Base-by-base conservation (phyloP, 2,797 vertebrate genomes). In the Channa striata region DNA sequence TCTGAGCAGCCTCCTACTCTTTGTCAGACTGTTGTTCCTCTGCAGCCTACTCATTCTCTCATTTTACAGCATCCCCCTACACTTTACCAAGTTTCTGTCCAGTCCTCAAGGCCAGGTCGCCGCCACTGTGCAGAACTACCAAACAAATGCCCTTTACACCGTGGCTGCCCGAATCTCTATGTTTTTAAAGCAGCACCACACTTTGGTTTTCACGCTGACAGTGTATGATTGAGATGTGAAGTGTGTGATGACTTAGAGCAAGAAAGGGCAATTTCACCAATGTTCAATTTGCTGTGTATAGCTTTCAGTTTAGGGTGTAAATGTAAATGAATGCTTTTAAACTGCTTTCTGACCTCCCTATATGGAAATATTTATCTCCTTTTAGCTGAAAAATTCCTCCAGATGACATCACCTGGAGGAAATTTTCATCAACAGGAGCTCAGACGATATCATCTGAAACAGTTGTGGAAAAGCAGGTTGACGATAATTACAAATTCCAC, bases 1-100 rank as follows among this genome's bases (percentile, higher is more conserved):
- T 74, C 25, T 44, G 19, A 59, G 58, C 49, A 79, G 9, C 81
- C 71, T 81, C 84, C 68, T 61, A 81, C 85, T 82, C 62, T 53
- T 74, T 59, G 48, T 79, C 57, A 80, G 80, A 84, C 59, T 60
- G 77, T 75, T 88, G 74, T 68, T 74, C 51, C 20, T 69, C 23
- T 60, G 47, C 71, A 61, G 19, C 71, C 74, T 60, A 66, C 70
- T 67, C 58, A 59, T 63, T 57, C 42, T 49, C 37, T 46, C 12
- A 14, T 61, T 54, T 48, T 48, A 12, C 50, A 66, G 62, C 48
- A 19, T 58, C 65, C 51, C 63, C 20, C 49, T 36, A 1, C 36
- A 52, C 19, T 72, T 64, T 36, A 34, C 30, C 23, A 25, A 17
- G 61, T 68, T 72, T 74, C 39, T 58, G 58, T 78, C 72, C 50